Conservation (phyloP, 1,140 invertebrate genomes). For the Muscidifurax raptorellus region DNA sequence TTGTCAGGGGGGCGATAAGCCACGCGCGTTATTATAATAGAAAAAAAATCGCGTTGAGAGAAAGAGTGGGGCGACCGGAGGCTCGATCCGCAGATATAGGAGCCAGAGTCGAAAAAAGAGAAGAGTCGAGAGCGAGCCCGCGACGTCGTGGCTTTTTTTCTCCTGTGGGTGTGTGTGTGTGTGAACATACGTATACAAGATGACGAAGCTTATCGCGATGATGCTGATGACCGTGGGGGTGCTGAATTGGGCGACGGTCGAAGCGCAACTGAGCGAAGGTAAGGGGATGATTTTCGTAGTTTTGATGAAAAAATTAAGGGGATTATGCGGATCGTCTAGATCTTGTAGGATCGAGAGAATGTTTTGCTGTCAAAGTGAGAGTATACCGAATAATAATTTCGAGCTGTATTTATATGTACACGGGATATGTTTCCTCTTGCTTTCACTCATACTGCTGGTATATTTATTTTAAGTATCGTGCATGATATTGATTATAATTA, state of each 20-base stretch:
- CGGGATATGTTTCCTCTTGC: no score
- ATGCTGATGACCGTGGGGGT: not conserved
- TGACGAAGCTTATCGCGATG: not conserved
- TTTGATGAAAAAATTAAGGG: no score
- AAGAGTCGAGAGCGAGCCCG: not conserved
- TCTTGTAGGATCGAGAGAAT: no score
- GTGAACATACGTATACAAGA: not conserved
- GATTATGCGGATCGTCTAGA: no score
- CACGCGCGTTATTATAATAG: not conserved
- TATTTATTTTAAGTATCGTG: no score
- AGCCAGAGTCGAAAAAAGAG: not conserved
- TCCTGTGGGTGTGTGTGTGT: not conserved
- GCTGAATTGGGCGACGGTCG: no score
- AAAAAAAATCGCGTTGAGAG: not conserved
- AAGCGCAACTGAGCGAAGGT: not conserved
- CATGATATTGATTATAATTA: no score
- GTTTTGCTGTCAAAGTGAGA: no score
- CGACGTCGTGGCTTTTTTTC: not conserved
- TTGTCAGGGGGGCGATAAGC: not conserved
- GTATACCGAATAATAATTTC: no score
- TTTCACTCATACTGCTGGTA: no score
- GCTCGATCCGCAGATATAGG: not conserved
- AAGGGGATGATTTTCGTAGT: not conserved
- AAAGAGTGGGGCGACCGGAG: not conserved
- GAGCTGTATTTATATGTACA: no score